Base-by-base conservation (phyloP, 2,113 vertebrate species). In the Coturnix japonica region DNA sequence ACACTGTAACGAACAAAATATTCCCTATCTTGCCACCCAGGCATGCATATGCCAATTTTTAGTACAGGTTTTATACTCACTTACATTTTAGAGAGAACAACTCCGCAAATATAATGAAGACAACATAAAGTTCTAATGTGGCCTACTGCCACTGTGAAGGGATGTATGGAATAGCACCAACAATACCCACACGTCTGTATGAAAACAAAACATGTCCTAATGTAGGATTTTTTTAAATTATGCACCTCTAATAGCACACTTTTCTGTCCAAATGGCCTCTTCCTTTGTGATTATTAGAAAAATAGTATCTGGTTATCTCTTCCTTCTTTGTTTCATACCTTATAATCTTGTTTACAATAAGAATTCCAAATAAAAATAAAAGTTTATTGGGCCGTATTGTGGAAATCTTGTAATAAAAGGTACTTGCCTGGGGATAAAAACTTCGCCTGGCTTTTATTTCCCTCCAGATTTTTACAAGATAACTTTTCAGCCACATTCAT, bases 281-380 rank as follows among this genome's bases (percentile, higher is more conserved):
- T 65, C 31, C 35, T 65, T 39, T 70, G 6, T 19, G 3, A 37
- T 44, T 90, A 75, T 44, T 39, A 44, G 30, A 90, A 86, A 72
- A 84, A 2, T 12, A 75, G 20, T 41, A 31, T 9, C 56, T 44
- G 6, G 25, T 41, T 78, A 2, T 12, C 25, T 63, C 25, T 46
- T 80, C 64, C 70, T 75, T 56, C 63, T 74, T 64, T 56, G 13
- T 49, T 80, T 85, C 76, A 81, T 53, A 75, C 13, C 39, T 64
- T 69, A 78, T 6, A 60, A 53, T 35, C 21, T 69, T 88, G 37
- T 73, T 94, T 78, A 88, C 25, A 83, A 33, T 39, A 86, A 86
- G n/a, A 86, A 90, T 31, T 53, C 5, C 19, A 73, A 92, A 94
- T 73, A 54, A 82, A 87, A 81, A 93, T 71, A 92, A 78, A 87